These are phyloP conservation scores for Pelochelys cantorii DNA, from an alignment of 2,797 vertebrate species.

Conservation along the genomic window DNA sequence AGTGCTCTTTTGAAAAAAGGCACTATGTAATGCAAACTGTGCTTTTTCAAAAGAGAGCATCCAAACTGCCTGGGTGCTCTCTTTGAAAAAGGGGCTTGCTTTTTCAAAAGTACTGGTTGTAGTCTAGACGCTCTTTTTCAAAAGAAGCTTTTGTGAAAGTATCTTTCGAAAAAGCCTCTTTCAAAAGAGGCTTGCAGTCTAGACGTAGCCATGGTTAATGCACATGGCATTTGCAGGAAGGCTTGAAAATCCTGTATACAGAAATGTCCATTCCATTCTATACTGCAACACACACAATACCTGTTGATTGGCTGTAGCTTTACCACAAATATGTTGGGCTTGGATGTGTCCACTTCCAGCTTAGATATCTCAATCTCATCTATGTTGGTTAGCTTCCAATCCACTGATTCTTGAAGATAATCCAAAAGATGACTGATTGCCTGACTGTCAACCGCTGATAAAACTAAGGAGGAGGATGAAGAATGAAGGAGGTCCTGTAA, in stretches of 20 bases:
- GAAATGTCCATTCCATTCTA: not conserved
- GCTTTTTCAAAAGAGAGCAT: too few relatives aligned
- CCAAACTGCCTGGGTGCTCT: too few relatives aligned
- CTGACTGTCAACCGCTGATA: conserved; percentile 76
- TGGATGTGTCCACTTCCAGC: conserved; percentile 54
- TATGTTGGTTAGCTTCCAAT: conserved; percentile 62
- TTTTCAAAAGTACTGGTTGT: too few relatives aligned
- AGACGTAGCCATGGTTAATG: not conserved
- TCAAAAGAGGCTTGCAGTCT: too few relatives aligned
- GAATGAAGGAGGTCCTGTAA: conserved; percentile 74
- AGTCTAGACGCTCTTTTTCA: too few relatives aligned
- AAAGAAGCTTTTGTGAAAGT: too few relatives aligned
- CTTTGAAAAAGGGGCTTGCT: too few relatives aligned
- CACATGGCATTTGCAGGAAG: not conserved
- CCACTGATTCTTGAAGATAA: conserved; percentile 54
- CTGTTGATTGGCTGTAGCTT: conserved; percentile 67
- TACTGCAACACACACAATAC: conserved; percentile 51
- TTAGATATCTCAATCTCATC: conserved; percentile 39
- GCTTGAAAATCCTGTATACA: not conserved
- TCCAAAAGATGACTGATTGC: conserved; percentile 55
- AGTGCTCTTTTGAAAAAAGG: too few relatives aligned
- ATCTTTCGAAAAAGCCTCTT: too few relatives aligned
- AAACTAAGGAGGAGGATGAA: conserved; percentile 76
- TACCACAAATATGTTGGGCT: conserved; percentile 70
- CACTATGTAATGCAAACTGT: too few relatives aligned